Conservation (phyloP, 2,888 invertebrate species). For the Choreutis nemorana region DNA sequence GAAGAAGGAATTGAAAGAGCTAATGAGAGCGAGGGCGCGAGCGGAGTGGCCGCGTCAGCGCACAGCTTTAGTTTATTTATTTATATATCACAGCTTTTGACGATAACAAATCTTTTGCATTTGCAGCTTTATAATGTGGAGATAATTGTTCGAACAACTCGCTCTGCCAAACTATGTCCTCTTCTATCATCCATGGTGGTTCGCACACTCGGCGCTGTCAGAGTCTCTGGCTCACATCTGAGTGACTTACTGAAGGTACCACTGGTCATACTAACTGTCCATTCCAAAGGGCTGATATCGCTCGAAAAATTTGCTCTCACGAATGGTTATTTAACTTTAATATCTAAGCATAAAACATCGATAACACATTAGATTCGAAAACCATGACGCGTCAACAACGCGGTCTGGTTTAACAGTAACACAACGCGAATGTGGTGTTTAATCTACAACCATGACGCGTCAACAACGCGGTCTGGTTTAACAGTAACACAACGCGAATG, state of each 20-base stretch:
- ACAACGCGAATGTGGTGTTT: constrained; percentile 21
- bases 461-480: constrained; percentile 31
- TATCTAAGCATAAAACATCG: constrained; percentile 59
- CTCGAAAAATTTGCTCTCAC: constrained; percentile 58
- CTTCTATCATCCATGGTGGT: neutral
- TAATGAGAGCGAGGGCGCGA: constrained; percentile 36
- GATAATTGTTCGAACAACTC: constrained; percentile 59
- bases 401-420: constrained; percentile 34
- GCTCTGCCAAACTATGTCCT: constrained; percentile 18
- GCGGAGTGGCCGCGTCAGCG: constrained; percentile 34
- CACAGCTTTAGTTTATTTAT: constrained; percentile 50
- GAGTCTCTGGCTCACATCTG: constrained; percentile 11
- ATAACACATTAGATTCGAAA: constrained; percentile 39
- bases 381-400: constrained; percentile 28
- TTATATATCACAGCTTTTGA: constrained; percentile 67
- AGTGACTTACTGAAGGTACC: constrained; percentile 8
- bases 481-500: constrained; percentile 34
- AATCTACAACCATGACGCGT: constrained; percentile 23
- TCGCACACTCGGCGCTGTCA: constrained; percentile 1
- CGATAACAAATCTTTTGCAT: constrained; percentile 67
- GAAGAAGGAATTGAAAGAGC: constrained; percentile 25
- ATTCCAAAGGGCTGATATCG: constrained; percentile 22
- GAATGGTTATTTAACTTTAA: constrained; percentile 34
- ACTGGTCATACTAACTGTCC: constrained; percentile 8
- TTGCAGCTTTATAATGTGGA: constrained; percentile 58